phyloP scores from a whole-genome alignment of 2,888 invertebrate species.

The Ryuthela nishihirai region DNA sequence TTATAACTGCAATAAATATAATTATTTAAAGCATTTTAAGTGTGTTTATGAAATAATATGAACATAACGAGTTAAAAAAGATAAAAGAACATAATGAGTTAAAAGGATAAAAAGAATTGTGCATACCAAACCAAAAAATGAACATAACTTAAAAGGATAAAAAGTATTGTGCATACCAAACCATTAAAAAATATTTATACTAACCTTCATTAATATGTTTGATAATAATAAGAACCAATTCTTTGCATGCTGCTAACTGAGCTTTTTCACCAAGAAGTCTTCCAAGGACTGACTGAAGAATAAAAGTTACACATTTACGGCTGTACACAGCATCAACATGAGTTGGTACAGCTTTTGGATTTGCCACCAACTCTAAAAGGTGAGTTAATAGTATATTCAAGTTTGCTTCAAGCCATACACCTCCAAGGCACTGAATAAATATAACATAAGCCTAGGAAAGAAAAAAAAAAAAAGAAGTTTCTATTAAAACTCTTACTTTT shows the following conservation, averaged over 20 bases:
- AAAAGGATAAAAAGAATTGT: no score
- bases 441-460: slow-evolving; percentile 81
- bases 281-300: slow-evolving; percentile 84
- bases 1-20: no score
- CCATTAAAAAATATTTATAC: neutral
- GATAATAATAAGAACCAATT: slow-evolving; percentile 78
- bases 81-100: no score
- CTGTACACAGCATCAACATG: slow-evolving; percentile 98
- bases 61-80: no score
- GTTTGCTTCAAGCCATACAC: slow-evolving; percentile 91
- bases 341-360: slow-evolving; percentile 90
- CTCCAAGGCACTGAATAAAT: slow-evolving; percentile 89
- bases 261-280: slow-evolving; percentile 95
- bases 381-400: slow-evolving; percentile 80
- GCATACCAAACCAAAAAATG: no score
- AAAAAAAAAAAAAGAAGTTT: slow-evolving; percentile 3
- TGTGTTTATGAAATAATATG: no score
- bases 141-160: neutral
- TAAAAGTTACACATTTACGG: slow-evolving; percentile 94
- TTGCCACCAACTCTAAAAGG: slow-evolving; percentile 83
- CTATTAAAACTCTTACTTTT: no score
- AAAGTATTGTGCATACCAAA: neutral
- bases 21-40: no score
- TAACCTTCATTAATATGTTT: slow-evolving; percentile 39
- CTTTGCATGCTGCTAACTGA: slow-evolving; percentile 86